Conservation (phyloP, 64 coral and sea anemone species). For the Porites lutea region DNA sequence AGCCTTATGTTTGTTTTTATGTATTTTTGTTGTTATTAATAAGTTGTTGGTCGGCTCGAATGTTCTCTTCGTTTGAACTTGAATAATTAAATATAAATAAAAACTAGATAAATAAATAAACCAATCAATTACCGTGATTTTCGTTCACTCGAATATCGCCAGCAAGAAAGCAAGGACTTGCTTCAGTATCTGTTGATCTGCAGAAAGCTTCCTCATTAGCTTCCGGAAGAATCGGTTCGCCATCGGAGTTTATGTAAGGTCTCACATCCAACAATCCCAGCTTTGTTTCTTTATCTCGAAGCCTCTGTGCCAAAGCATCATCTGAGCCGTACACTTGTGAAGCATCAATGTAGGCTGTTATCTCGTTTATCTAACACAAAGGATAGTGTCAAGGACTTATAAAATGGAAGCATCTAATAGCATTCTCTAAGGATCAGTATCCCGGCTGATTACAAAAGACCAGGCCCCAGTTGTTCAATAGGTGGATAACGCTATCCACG, state of each 20-base stretch:
- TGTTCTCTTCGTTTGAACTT: too few species aligned
- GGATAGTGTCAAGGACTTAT: too few species aligned
- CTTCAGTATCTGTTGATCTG: not conserved
- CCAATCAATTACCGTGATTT: conserved; percentile 37
- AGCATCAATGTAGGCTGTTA: conserved; percentile 7
- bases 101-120: too few species aligned
- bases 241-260: not conserved
- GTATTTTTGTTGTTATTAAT: too few species aligned
- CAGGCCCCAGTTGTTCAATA: too few species aligned
- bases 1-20: too few species aligned
- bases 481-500: too few species aligned
- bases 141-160: conserved; percentile 56
- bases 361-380: not conserved
- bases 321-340: conserved; percentile 42
- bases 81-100: too few species aligned
- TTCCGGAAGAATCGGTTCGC: not conserved
- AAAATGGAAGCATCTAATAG: too few species aligned
- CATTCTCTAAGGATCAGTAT: too few species aligned
- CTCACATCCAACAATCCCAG: not conserved
- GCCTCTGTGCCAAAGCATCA: not conserved
- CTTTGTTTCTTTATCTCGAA: not conserved
- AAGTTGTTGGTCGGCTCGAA: too few species aligned
- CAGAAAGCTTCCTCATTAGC: conserved; percentile 6
- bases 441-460: too few species aligned
- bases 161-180: conserved; percentile 8